These are phyloP conservation scores for Plagiodera versicolora DNA, from an alignment of 2,888 invertebrate genomes.

Conservation along the genomic window DNA sequence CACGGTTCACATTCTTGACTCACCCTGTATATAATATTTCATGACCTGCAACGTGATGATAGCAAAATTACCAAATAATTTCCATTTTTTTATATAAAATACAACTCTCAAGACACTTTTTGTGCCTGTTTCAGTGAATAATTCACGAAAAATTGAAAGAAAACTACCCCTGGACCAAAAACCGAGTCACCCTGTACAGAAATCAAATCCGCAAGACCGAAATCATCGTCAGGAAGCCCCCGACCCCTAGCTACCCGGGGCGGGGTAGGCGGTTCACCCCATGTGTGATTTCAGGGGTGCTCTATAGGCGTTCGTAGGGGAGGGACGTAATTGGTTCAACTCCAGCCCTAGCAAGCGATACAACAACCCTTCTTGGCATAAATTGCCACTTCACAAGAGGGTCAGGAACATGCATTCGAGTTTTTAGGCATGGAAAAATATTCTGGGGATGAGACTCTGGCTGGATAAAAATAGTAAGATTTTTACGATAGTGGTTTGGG, in stretches of 20 bases:
- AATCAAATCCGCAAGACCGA: no score
- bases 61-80: no score
- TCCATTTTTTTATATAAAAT: no score
- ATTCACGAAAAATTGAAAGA: no score
- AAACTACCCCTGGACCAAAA: no score
- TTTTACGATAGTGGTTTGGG: no score
- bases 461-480: neutral
- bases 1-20: no score
- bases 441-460: neutral
- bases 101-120: no score
- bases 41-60: no score
- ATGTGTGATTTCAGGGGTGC: constrained; percentile 34
- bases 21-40: no score
- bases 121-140: no score
- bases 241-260: constrained; percentile 38
- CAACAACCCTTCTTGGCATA: constrained; percentile 39
- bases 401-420: neutral
- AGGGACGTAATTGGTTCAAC: constrained; percentile 45
- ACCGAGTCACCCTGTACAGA: no score
- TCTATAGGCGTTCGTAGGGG: constrained; percentile 38
- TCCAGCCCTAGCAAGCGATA: constrained; percentile 31
- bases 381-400: constrained; percentile 25
- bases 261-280: constrained; percentile 37
- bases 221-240: constrained; percentile 32
- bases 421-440: neutral